Conservation (phyloP, 1,140 invertebrate genomes). For the Drosophila parvula region DNA sequence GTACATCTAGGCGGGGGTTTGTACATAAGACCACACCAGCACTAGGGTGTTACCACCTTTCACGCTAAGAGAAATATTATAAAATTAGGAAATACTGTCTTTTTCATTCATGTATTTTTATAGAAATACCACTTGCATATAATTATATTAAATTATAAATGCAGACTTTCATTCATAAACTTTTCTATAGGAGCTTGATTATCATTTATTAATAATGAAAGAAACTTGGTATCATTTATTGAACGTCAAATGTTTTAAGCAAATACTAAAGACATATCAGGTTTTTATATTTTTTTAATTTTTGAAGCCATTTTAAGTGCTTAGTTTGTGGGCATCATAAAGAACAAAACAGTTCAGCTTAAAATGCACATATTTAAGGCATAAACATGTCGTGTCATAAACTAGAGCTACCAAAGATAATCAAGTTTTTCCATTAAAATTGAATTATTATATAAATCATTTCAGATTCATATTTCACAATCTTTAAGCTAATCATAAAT, state of each 20-base stretch:
- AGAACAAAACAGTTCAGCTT: slow-evolving; percentile 11
- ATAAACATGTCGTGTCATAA: slow-evolving; percentile 17
- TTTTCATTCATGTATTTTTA: neutral
- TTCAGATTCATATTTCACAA: neutral
- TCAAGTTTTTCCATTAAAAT: slow-evolving; percentile 3
- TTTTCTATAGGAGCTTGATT: neutral
- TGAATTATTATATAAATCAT: neutral
- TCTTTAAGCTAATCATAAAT: neutral
- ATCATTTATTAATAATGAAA: neutral
- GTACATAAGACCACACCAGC: neutral
- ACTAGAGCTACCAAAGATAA: slow-evolving; percentile 14
- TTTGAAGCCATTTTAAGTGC: neutral
- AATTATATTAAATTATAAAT: slow-evolving; percentile 1
- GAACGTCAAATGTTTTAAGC: neutral
- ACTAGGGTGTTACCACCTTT: neutral
- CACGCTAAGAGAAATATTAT: neutral
- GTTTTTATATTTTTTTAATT: neutral
- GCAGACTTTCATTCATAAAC: slow-evolving; percentile 6
- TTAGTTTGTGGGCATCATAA: slow-evolving; percentile 7
- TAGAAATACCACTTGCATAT: slow-evolving; percentile 8
- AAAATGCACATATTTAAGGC: slow-evolving; percentile 34
- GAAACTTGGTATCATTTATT: neutral
- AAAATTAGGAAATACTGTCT: neutral
- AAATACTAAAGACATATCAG: neutral
- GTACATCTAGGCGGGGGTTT: slow-evolving; percentile 1